Evolutionary conservation across 2,797 vertebrate genomes (phyloP).

Genomic region (Melanotaenia pygmaea): DNA sequence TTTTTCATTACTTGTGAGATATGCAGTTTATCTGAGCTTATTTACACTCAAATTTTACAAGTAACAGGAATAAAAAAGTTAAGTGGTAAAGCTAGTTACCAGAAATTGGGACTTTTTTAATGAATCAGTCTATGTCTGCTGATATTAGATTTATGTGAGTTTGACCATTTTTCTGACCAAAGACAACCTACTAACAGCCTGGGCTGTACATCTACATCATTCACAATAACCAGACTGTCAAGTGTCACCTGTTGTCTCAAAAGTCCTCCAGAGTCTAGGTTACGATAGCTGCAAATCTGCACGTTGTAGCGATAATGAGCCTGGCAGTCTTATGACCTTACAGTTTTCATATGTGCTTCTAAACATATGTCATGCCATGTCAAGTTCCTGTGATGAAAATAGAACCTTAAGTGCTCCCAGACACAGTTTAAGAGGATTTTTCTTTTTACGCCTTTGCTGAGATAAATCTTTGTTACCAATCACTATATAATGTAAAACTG

Average conservation of each 20-base stretch:
- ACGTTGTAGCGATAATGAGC: slow-evolving; percentile 69
- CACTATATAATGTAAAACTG: not conserved
- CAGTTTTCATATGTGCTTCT: slow-evolving; percentile 52
- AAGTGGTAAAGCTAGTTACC: no score
- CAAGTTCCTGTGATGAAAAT: slow-evolving; percentile 52
- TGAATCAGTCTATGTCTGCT: no score
- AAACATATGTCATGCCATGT: slow-evolving; percentile 42
- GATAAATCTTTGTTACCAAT: not conserved
- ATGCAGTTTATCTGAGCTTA: not conserved
- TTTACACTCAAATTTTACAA: no score
- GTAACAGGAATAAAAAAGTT: no score
- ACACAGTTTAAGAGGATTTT: not conserved
- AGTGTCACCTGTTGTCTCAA: slow-evolving; percentile 40
- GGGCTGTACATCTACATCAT: not conserved
- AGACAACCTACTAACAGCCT: not conserved
- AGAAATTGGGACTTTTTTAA: not conserved
- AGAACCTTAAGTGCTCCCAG: slow-evolving; percentile 37
- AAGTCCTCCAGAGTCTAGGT: slow-evolving; percentile 38
- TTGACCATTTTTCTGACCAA: not conserved
- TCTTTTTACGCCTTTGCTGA: not conserved
- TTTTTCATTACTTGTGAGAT: slow-evolving; percentile 6
- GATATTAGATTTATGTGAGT: no score
- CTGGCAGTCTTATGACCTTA: slow-evolving; percentile 50
- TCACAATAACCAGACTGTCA: slow-evolving; percentile 26
- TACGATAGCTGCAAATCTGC: slow-evolving; percentile 73